A percentile compares a stretch with the other conserved stretches of the same genome.
These are phyloP conservation scores for Boulengeromyrus knoepffleri DNA, from an alignment of 2,113 vertebrate species.

Conservation along the genomic window DNA sequence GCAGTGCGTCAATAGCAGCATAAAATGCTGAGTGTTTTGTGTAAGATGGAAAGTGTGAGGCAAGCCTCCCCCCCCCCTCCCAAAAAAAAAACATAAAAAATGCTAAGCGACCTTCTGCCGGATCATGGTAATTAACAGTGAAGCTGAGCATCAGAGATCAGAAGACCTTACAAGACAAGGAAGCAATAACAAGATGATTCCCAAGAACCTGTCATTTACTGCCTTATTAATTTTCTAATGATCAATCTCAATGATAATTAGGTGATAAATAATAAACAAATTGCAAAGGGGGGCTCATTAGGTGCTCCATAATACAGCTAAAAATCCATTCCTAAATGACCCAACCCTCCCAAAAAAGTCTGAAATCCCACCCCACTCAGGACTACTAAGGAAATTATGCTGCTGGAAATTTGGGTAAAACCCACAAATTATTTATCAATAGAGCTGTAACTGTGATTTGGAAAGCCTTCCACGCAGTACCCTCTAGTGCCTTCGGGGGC, in stretches of 20 bases:
- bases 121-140: not conserved
- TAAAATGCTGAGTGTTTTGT: not conserved
- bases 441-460: not conserved
- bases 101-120: not conserved
- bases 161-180: not conserved
- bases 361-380: not conserved
- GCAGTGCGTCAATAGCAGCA: not conserved
- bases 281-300: not conserved
- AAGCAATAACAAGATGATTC: not conserved
- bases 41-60: not conserved
- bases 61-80: not conserved
- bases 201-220: not conserved
- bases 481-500: not conserved
- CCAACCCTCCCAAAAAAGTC: not conserved
- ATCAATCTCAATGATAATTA: not conserved
- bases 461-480: not conserved
- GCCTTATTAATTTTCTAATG: constrained; percentile 1
- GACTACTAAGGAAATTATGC: not conserved
- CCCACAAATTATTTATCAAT: not conserved
- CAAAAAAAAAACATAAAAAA: not conserved
- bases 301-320: not conserved
- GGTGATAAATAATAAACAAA: not conserved
- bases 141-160: not conserved
- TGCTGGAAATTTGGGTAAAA: not conserved
- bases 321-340: not conserved